Percentiles rank a stretch among this genome's conserved stretches.
Conservation (phyloP, 1,140 invertebrate species). For the Cotesia glomerata region DNA sequence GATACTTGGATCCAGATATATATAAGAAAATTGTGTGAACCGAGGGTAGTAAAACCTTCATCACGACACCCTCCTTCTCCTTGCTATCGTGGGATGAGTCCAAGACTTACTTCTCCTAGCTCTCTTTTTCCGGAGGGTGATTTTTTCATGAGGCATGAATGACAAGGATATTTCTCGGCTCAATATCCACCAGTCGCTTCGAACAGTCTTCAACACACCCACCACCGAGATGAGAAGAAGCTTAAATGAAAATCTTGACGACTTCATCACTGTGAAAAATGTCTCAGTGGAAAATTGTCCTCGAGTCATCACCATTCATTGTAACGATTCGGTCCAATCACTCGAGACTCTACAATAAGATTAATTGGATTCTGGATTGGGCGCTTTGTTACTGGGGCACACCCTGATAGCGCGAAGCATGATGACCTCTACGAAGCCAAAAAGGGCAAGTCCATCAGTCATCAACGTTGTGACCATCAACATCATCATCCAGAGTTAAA, state of each 20-base stretch:
- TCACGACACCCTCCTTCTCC: conserved; percentile 27
- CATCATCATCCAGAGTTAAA: too few relatives aligned
- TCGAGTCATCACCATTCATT: neutral
- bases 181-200: neutral
- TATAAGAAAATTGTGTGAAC: conserved; percentile 43
- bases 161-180: neutral
- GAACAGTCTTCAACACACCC: neutral
- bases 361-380: neutral
- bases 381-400: too few relatives aligned
- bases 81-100: too few relatives aligned
- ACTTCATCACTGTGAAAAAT: neutral
- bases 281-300: neutral
- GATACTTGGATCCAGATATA: conserved; percentile 48
- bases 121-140: neutral
- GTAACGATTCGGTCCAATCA: neutral
- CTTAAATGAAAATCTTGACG: neutral
- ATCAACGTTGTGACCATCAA: neutral
- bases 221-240: neutral
- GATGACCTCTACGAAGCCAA: too few relatives aligned
- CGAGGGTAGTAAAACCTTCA: conserved; percentile 44
- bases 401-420: too few relatives aligned
- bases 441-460: too few relatives aligned
- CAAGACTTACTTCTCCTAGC: too few relatives aligned
- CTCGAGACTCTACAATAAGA: neutral
- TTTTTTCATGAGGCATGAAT: neutral